A percentile compares a stretch with the other conserved stretches of the same genome.
These are phyloP conservation scores for Amorpha juglandis DNA, from an alignment of 2,888 invertebrate species.

Conservation along the genomic window DNA sequence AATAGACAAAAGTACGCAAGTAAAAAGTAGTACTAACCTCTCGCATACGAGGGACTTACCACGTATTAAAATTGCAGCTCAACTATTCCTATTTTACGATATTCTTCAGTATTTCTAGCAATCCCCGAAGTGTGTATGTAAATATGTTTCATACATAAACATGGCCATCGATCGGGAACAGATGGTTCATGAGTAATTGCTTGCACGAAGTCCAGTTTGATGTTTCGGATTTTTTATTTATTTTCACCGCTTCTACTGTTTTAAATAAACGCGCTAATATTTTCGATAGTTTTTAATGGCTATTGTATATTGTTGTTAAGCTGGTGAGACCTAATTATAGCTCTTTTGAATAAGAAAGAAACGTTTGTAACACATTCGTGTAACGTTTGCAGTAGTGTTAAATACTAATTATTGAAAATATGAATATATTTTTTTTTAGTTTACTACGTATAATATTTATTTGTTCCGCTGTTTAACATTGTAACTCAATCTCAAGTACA, in stretches of 20 bases:
- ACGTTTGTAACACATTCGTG: too few relatives aligned
- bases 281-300: background rate
- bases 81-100: background rate
- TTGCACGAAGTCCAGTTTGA: conserved; percentile 5
- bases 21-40: too few relatives aligned
- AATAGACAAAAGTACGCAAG: too few relatives aligned
- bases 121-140: conserved; percentile 35
- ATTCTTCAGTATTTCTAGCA: background rate
- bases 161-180: conserved; percentile 10
- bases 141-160: conserved; percentile 21
- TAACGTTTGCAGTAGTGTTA: too few relatives aligned
- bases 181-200: conserved; percentile 16
- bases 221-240: conserved; percentile 1
- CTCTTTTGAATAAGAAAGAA: too few relatives aligned
- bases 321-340: background rate
- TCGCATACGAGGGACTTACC: too few relatives aligned
- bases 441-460: too few relatives aligned
- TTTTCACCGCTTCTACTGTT: background rate
- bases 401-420: too few relatives aligned
- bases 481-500: too few relatives aligned
- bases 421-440: too few relatives aligned
- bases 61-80: too few relatives aligned
- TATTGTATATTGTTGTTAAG: background rate
- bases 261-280: background rate
- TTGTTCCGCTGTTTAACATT: too few relatives aligned